Evolutionary conservation across 2,888 invertebrate genomes (phyloP).

Genomic region (Myathropa florea): DNA sequence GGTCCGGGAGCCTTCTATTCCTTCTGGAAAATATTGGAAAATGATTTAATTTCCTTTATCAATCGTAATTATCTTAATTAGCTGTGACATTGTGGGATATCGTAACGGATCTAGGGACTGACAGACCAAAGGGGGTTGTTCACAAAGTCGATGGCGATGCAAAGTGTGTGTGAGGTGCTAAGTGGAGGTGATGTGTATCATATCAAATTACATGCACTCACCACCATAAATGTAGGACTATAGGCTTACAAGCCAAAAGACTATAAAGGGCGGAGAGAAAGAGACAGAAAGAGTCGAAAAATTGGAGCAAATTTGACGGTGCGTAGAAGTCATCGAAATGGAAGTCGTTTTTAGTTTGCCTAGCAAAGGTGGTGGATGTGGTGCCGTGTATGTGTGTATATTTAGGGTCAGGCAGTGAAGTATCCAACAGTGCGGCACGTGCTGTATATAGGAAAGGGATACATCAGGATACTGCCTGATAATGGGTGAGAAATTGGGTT

Average conservation of each 20-base stretch:
- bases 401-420: background rate
- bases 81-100: constrained; percentile 28
- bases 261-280: background rate
- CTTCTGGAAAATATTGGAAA: constrained; percentile 23
- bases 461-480: background rate
- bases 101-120: background rate
- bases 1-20: background rate
- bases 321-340: constrained; percentile 6
- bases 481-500: constrained; percentile 7
- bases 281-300: background rate
- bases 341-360: background rate
- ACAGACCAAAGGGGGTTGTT: background rate
- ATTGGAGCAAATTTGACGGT: background rate
- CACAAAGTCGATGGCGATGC: background rate
- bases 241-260: too few species aligned
- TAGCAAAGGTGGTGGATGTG: background rate
- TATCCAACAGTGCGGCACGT: background rate
- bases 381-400: background rate
- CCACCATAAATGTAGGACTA: background rate
- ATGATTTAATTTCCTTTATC: constrained; percentile 30
- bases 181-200: constrained; percentile 26
- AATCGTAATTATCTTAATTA: constrained; percentile 40
- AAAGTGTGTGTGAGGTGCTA: constrained; percentile 9
- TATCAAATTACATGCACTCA: constrained; percentile 19
- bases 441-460: background rate